Evolutionary conservation across 2,113 vertebrate species (phyloP), one percentile per base, ranked within the genome.

Genomic region (Neoarius graeffei): DNA sequence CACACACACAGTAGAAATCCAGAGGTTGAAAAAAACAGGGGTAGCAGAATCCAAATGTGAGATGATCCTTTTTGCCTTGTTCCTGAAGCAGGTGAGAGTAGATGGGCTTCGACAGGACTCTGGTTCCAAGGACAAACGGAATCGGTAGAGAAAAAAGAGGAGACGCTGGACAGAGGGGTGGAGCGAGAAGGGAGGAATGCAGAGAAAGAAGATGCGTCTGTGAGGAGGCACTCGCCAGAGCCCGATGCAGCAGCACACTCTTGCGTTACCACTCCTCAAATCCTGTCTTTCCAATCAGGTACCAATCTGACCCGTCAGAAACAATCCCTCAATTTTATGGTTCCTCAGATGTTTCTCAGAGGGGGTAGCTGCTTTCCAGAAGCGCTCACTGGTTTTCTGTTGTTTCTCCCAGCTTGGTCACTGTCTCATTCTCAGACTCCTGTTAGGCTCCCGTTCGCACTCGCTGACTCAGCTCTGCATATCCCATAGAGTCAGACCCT

Each of bases 1-100:
- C 85, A 89, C 48, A 92, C 91, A 90, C 85, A 88, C 90, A 91
- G 84, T 85, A 86, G 81, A 85, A 89, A 85, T 89, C 90, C 88
- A 84, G 82, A 87, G 83, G 90, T 85, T 60, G 56, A 88, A 88
- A 91, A 42, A 80, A 54, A 8, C 76, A 91, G 90, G 86, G 85
- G 66, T 89, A 81, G 77, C 50, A 82, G 62, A 79, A 90, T 89
- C 86, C 85, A 80, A 42, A 74, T 83, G 25, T 59, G 59, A 35
- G 85, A 89, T 67, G 71, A 91, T 92, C 87, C 87, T 77, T 66
- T 82, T 87, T 87, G 93, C 93, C 89, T 57, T 80, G 11, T 85
- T 89, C 88, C 86, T 92, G 91, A 91, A 92, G 14, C 60, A 71
- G 81, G 81, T 81, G 85, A 23, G 17, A 79, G 69, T 60, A 81